Evolutionary conservation across 2,888 invertebrate genomes (phyloP).

Genomic region (Fragum fragum): DNA sequence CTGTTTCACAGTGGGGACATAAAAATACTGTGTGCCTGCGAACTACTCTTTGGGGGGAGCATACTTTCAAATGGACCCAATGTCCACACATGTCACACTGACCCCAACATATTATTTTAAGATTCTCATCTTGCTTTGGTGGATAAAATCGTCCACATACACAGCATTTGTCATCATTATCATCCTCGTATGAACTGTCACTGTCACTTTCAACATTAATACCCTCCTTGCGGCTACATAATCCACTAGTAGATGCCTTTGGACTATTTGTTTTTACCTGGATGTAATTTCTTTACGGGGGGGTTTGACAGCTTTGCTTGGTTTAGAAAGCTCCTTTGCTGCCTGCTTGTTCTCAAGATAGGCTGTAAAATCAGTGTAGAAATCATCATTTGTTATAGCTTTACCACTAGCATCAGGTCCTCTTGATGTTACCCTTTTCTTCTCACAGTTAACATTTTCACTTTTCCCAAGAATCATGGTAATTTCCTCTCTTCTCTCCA

Average conservation of each 20-base stretch:
- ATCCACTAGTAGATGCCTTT: conserved; percentile 25
- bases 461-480: not conserved
- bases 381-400: conserved; percentile 26
- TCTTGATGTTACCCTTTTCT: not conserved
- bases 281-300: too few relatives aligned
- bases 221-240: not conserved
- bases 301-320: not conserved
- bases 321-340: not conserved
- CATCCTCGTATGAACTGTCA: too few relatives aligned
- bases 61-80: conserved; percentile 2
- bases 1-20: conserved; percentile 1
- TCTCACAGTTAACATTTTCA: not conserved
- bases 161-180: conserved; percentile 25
- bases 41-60: not conserved
- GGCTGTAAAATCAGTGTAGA: not conserved
- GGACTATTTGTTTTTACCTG: not conserved
- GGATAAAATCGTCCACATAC: conserved; percentile 26
- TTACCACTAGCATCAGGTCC: conserved; percentile 22
- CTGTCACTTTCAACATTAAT: not conserved
- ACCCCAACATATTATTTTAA: conserved; percentile 25
- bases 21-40: not conserved
- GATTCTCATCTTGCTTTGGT: not conserved
- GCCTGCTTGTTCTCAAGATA: not conserved
- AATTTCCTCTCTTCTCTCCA: conserved; percentile 7
- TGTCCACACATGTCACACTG: conserved; percentile 18